Base-by-base conservation (phyloP, 2,113 vertebrate species). In the Salvelinus alpinus region DNA sequence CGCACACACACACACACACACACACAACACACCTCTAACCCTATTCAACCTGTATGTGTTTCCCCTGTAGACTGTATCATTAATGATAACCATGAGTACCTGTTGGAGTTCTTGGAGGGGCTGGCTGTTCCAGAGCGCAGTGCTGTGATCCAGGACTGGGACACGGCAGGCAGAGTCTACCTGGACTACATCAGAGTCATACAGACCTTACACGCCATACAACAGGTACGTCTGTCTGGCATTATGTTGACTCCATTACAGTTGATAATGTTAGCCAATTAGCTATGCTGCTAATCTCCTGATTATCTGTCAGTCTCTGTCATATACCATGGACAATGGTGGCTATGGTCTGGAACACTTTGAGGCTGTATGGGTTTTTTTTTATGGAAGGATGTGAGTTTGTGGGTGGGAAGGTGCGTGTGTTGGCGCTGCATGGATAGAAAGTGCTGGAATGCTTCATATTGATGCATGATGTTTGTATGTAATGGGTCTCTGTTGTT, bases 141-240 rank as follows among this genome's bases (percentile, higher is more conserved):
- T 8, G 64, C 84, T 0, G 91, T 95, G 75, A 97, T 99, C 89
- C 98, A 97, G 89, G 96, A 97, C 90, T 99, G 98, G 98, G 97
- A 98, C 81, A 91, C 90, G 0, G 94, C 95, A 0, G 98, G 98
- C 1, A 85, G 95, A n/a, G 95, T 99, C 14, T 99, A 96, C 88
- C 88, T 96, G 25, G 96, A 99, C 85, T 99, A 99, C 84, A 96
- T 99, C 85, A 44, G 67, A 0, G 93, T 99, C 13, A 94, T 95
- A 0, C 95, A 97, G 88, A 95, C 93, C 51, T 92, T 99, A 2
- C 91, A 93, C 57, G 87, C 87, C 78, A 96, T 99, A 76, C 96
- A 96, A 25, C 94, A 96, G 95, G 95, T 95, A 90, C 11, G 12
- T 18, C 1, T 70, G 47, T 31, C 64, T 27, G 22, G 11, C 13